A percentile compares a stretch with the other conserved stretches of the same genome.
Conservation (phyloP, 1,140 invertebrate genomes). For the Maniola jurtina region DNA sequence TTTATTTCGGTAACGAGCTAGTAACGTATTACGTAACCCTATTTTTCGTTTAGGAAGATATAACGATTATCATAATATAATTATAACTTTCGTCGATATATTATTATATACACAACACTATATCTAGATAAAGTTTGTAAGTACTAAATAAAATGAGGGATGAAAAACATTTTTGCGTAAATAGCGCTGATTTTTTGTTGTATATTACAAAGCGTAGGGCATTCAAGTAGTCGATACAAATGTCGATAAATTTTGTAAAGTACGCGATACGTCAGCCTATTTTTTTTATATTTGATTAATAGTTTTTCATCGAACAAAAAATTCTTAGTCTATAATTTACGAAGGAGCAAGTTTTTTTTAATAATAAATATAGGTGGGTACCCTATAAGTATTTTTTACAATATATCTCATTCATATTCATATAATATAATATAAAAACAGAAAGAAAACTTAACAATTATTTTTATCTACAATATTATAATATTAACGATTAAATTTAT, state of each 20-base stretch:
- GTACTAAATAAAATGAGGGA: slow-evolving; percentile 7
- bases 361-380: slow-evolving; percentile 12
- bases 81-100: slow-evolving; percentile 7
- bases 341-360: slow-evolving; percentile 3
- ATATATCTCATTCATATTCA: slow-evolving; percentile 23
- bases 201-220: slow-evolving; percentile 22
- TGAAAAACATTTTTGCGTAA: slow-evolving; percentile 10
- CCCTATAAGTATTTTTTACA: slow-evolving; percentile 20
- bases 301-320: slow-evolving; percentile 1
- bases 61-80: slow-evolving; percentile 7
- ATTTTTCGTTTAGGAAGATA: slow-evolving; percentile 14
- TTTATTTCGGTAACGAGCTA: slow-evolving; percentile 1
- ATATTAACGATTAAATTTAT: slow-evolving; percentile 49
- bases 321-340: slow-evolving; percentile 10
- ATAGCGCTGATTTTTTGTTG: not conserved
- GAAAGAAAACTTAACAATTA: slow-evolving; percentile 35
- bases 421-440: slow-evolving; percentile 22
- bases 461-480: slow-evolving; percentile 30
- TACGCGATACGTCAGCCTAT: slow-evolving; percentile 14
- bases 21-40: slow-evolving; percentile 13
- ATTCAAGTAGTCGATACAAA: slow-evolving; percentile 25
- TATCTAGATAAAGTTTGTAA: slow-evolving; percentile 9
- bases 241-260: slow-evolving; percentile 16
- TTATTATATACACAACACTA: slow-evolving; percentile 15
- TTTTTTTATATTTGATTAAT: slow-evolving; percentile 1